Conservation (phyloP, 2,888 invertebrate genomes). For the Lycophotia porphyrea region DNA sequence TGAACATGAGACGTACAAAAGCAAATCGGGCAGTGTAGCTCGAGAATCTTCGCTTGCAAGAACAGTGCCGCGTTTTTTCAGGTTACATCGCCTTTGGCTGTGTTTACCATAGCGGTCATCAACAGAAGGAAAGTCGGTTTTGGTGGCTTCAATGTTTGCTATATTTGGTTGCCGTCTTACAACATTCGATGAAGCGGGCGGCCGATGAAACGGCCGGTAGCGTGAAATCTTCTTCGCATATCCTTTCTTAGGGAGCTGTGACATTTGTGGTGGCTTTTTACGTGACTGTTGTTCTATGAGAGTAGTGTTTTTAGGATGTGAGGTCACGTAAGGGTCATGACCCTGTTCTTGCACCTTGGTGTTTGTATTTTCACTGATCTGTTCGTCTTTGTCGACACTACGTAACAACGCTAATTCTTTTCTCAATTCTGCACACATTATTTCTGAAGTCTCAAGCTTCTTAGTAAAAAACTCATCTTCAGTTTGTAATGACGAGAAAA, state of each 20-base stretch:
- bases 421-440: neutral
- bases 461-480: neutral
- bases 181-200: too few species aligned
- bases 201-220: conserved; percentile 15
- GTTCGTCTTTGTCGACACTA: too few species aligned
- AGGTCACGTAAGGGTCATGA: too few species aligned
- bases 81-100: neutral
- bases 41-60: neutral
- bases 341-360: neutral
- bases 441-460: conserved; percentile 30
- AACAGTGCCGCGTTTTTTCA: neutral
- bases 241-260: neutral
- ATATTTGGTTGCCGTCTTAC: neutral
- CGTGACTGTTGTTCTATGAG: neutral
- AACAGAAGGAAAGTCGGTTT: too few species aligned
- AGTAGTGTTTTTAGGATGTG: neutral
- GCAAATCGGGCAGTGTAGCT: neutral
- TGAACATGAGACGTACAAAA: neutral
- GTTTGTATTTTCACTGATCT: neutral
- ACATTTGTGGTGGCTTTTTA: neutral
- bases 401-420: conserved; percentile 17
- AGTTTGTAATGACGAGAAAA: conserved; percentile 8
- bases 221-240: conserved; percentile 42
- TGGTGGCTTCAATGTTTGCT: neutral
- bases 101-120: neutral